These are phyloP conservation scores for Nymphicus hollandicus DNA, from an alignment of 2,113 vertebrate species.

Conservation along the genomic window DNA sequence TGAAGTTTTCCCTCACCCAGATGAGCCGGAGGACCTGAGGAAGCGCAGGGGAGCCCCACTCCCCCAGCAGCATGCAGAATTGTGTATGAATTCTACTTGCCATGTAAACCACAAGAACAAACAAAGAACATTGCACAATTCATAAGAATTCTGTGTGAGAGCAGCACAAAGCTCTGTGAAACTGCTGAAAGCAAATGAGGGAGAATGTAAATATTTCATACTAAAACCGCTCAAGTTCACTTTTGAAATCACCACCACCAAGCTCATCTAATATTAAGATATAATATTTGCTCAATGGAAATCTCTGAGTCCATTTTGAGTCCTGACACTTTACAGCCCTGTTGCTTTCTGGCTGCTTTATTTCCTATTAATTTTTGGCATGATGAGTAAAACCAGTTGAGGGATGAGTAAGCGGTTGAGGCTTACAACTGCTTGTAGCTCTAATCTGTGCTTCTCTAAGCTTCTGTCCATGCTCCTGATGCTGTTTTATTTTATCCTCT, in stretches of 20 bases:
- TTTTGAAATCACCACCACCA: not conserved
- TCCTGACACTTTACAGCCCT: not conserved
- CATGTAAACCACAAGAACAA: not conserved
- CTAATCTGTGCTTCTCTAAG: not conserved
- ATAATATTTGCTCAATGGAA: not conserved
- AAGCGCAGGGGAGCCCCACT: not conserved
- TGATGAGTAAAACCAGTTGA: not conserved
- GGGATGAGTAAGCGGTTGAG: not conserved
- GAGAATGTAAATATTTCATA: not conserved
- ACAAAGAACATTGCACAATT: not conserved
- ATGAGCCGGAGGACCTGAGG: not conserved
- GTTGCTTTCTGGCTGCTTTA: not conserved
- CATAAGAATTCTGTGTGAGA: not conserved
- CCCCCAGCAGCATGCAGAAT: not conserved
- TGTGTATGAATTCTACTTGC: not conserved
- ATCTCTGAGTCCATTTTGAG: not conserved
- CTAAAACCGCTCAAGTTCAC: not conserved
- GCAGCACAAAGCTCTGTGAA: not conserved
- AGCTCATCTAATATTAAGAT: not conserved
- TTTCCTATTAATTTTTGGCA: not conserved
- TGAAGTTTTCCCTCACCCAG: not conserved
- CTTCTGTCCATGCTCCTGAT: not conserved
- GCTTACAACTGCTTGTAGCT: not conserved
- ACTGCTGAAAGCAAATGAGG: not conserved
- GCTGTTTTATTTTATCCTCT: not conserved